Evolutionary conservation across 2,888 invertebrate genomes (phyloP), one percentile per base, ranked within the genome.

Genomic region (Ametastegia equiseti): DNA sequence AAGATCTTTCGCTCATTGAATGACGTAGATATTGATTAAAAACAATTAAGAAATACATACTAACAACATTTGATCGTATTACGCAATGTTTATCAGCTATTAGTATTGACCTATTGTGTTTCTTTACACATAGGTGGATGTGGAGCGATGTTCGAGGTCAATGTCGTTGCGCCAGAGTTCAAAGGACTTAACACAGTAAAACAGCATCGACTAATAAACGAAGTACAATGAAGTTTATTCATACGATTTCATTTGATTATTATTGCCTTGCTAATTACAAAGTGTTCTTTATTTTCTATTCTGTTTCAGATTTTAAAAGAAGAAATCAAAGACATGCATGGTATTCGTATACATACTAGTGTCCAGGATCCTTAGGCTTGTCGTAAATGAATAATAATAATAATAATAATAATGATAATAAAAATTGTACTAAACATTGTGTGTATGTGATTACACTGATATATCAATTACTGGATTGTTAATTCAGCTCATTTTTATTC

Each of bases 251-350:
- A 78, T 57, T 54, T 54, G 54, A 54, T 73, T 36, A 11, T 77
- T 11, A 54, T 77, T 13, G 81, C 33, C n/a, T n/a, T 69, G 57
- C 75, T 67, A 2, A 67, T 30, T 36, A 57, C 27, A 57, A 39
- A 47, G n/a, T 47, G 27, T 73, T 36, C 69, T 71, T 57, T 2
- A 13, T 45, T 75, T 30, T n/a, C 57, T 67, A 80, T 80, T 82
- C 82, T 78, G 82, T 90, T 89, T 71, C 86, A 93, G 93, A 94
- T 94, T 5, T 92, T 97, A 57, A 95, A 95, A 88, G 94, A 94
- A 85, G 95, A 97, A 92, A 97, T 97, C 83, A 95, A 95, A 86
- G 94, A 95, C 87, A 97, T 97, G 95, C 97, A 97, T 90, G 97
- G 97, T 9, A 92, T 97, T 79, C 93, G 96, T 84, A 96, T 97